Base-by-base conservation (phyloP, 2,113 vertebrate species). In the Oreotrochilus melanogaster region DNA sequence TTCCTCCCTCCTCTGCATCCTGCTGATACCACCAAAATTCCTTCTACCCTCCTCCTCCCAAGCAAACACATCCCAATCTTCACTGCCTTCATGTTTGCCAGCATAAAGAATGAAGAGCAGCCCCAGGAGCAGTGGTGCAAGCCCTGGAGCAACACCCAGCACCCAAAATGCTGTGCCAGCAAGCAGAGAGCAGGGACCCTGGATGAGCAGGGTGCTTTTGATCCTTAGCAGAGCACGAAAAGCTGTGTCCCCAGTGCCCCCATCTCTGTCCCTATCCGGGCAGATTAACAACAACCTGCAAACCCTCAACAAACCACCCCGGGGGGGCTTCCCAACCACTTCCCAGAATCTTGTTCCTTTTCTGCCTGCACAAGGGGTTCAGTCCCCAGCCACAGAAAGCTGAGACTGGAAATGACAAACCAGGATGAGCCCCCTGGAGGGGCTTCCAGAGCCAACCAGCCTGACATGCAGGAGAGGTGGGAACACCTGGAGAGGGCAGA, bases 101-200 rank as follows among this genome's bases (percentile, higher is more conserved):
- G 28, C 7, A 4, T 22, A 48, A 67, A 54, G 83, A 79, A 30
- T 14, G 35, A 48, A 65, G 81, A 3, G 66, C 65, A 48, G 53
- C 56, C 16, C 15, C n/a, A 22, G 48, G 27, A 18, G 71, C 39
- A 25, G 56, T 2, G 0, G 21, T 4, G 2, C 0, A 7, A 67
- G 22, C 24, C 43, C 22, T 11, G 16, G 28, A 33, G 47, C 0
- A 7, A 71, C 27, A 54, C n/a, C 21, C 6, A 3, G 31, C n/a
- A 24, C 3, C 4, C 22, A 50, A 27, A 61, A 57, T 0, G 1
- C 33, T 0, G 15, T 75, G 42, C 13, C 64, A 64, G 14, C 35
- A 69, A 14, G 13, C 54, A 19, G 60, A 15, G 37, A 53, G 16
- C 57, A 48, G 60, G 54, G 31, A 35, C 10, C 65, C 48, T 14